Evolutionary conservation across 2,797 vertebrate genomes (phyloP).

Genomic region (Manis pentadactyla): DNA sequence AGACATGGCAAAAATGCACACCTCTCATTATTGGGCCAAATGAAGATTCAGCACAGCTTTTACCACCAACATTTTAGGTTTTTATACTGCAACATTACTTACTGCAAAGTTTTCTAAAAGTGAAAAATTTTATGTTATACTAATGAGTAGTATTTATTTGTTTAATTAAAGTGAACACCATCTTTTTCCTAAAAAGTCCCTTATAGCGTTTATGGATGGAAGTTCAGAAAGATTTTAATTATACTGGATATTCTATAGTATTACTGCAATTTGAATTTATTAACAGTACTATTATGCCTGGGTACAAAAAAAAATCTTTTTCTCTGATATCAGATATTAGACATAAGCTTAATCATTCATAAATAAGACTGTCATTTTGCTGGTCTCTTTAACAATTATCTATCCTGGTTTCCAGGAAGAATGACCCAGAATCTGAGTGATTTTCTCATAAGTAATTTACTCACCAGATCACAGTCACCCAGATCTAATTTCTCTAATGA

Average conservation of each 20-base stretch:
- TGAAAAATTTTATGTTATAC: neutral
- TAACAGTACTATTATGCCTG: neutral
- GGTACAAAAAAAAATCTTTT: neutral
- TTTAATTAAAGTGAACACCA: slow-evolving; percentile 6
- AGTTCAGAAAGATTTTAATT: slow-evolving; percentile 45
- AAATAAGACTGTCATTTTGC: neutral
- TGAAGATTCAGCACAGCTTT: neutral
- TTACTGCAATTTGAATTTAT: slow-evolving; percentile 40
- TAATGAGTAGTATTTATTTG: slow-evolving; percentile 13
- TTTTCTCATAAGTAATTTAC: slow-evolving; percentile 62
- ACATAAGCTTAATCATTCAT: neutral
- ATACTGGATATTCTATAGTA: neutral
- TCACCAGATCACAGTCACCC: slow-evolving; percentile 94
- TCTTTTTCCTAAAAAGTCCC: slow-evolving; percentile 7
- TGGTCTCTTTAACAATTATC: neutral
- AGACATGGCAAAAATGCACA: neutral
- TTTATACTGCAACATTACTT: neutral
- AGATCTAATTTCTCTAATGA: slow-evolving; percentile 92
- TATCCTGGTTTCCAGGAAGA: neutral
- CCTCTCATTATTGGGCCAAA: neutral
- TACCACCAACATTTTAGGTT: neutral
- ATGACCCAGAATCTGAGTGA: neutral
- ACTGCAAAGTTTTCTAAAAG: neutral
- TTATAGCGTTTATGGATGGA: neutral
- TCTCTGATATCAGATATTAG: slow-evolving; percentile 5